Evolutionary conservation across 2,797 vertebrate genomes (phyloP), one percentile per base, ranked within the genome.

Genomic region (Ispidina picta): DNA sequence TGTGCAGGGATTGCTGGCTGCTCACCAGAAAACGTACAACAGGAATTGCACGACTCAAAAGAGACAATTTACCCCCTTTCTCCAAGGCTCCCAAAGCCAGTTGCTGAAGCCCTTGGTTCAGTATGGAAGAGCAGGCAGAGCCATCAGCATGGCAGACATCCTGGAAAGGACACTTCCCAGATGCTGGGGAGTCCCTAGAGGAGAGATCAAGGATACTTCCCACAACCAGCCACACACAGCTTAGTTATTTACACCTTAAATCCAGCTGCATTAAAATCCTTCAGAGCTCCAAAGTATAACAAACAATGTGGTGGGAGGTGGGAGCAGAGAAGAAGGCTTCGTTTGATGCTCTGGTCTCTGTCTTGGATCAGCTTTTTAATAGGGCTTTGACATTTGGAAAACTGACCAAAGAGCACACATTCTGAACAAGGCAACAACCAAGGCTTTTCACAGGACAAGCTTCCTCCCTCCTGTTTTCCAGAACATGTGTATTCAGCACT

Each of bases 1-100:
- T 86, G 89, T 87, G 93, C 92, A 94, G 96, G 79, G 93, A 94
- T 94, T 96, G 80, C 95, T 97, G 97, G 97, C 94, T 95, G 59
- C 82, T 93, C 37, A 94, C 81, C 96, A 97, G 95, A 89, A 88
- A 88, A 72, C 58, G 60, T 93, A 94, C 91, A 91, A 92, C 86
- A 93, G 87, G 73, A 89, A 92, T 85, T n/a, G 83, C 82, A 85
- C 10, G 12, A 48, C 75, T 91, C 87, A 16, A 39, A 60, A 76
- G 85, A 69, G 82, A 82, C 84, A 83, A 86, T 77, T 88, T 95
- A 96, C 90, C 83, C 96, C 95, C 93, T 91, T 88, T 86, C 89
- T 89, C 86, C 89, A 62, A 87, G 94, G 94, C 94, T 96, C 94
- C 84, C 79, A 97, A 91, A 96, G 91, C 90, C 93, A 83, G 81